These are phyloP conservation scores for Dasypolia templi DNA, from an alignment of 2,888 invertebrate genomes.

Conservation along the genomic window DNA sequence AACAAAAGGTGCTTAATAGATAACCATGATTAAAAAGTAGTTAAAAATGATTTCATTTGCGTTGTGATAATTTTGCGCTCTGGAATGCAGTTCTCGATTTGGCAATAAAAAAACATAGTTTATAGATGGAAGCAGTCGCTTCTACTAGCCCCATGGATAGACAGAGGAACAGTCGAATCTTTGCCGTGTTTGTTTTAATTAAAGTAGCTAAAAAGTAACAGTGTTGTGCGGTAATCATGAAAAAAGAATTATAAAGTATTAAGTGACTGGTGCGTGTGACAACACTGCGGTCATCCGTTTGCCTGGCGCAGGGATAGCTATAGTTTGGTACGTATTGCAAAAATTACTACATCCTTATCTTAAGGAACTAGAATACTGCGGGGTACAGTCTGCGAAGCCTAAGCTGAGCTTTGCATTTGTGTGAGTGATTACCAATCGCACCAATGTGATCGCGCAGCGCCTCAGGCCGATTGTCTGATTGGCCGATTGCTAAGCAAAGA, in stretches of 20 bases:
- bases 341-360: neutral
- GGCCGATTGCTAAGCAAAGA: too few relatives aligned
- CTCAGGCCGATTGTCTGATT: too few relatives aligned
- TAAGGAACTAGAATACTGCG: neutral
- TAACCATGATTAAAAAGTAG: slow-evolving; percentile 3
- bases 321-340: neutral
- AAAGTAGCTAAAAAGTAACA: neutral
- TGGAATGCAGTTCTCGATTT: slow-evolving; percentile 16
- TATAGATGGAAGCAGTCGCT: too few relatives aligned
- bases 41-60: slow-evolving; percentile 13
- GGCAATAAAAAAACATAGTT: slow-evolving; percentile 10
- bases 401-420: too few relatives aligned
- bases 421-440: too few relatives aligned
- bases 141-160: neutral
- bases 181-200: neutral
- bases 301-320: neutral
- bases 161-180: neutral
- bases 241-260: neutral
- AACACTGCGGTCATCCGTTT: neutral
- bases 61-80: neutral
- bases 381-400: too few relatives aligned
- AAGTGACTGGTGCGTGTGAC: neutral
- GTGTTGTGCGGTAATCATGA: neutral
- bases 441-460: too few relatives aligned
- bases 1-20: neutral